Evolutionary conservation across 2,888 invertebrate genomes (phyloP).

Genomic region (Papilio elwesi): DNA sequence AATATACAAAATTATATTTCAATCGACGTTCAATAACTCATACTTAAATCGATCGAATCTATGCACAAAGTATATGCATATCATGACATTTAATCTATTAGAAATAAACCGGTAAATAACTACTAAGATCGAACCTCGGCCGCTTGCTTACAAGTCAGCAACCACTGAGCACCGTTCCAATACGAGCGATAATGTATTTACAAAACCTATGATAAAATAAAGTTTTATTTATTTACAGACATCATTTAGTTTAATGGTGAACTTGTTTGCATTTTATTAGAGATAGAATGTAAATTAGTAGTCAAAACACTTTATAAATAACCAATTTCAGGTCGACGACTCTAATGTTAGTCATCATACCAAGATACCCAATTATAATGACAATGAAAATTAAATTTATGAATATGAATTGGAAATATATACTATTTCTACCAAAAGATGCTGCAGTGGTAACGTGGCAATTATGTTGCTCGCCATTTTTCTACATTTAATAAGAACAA

Average conservation of each 20-base stretch:
- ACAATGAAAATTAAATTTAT: slow-evolving; percentile 2
- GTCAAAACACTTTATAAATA: slow-evolving; percentile 5
- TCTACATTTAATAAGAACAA: too few relatives aligned
- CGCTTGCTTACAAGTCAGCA: not conserved
- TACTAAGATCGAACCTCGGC: not conserved
- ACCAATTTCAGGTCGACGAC: slow-evolving; percentile 20
- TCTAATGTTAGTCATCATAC: slow-evolving; percentile 1
- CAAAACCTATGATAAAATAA: not conserved
- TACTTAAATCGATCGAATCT: too few relatives aligned
- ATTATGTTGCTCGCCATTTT: too few relatives aligned
- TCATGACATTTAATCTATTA: too few relatives aligned
- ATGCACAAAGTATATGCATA: too few relatives aligned
- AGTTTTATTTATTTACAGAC: not conserved
- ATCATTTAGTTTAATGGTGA: slow-evolving; percentile 6
- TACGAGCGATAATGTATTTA: not conserved
- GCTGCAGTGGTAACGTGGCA: too few relatives aligned
- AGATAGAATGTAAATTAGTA: slow-evolving; percentile 20
- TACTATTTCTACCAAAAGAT: too few relatives aligned
- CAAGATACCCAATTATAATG: not conserved
- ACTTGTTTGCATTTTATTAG: slow-evolving; percentile 44
- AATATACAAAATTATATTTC: too few relatives aligned
- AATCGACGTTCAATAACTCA: too few relatives aligned
- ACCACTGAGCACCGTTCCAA: not conserved
- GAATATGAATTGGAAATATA: not conserved
- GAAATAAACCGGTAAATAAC: not conserved